Conservation (phyloP, 2,888 invertebrate genomes). For the Callyntrura sp. region DNA sequence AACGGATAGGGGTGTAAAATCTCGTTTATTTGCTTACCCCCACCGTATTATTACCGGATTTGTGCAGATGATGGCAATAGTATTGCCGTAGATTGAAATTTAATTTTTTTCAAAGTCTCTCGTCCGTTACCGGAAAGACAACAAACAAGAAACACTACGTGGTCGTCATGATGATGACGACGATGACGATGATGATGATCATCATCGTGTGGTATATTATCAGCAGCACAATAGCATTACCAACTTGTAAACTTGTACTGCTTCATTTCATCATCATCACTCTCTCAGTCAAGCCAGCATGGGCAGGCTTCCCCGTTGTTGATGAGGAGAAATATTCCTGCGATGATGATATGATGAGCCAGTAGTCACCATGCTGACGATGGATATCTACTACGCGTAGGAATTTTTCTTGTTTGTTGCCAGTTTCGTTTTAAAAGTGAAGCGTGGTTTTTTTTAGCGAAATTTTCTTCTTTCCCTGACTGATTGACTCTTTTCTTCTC, state of each 20-base stretch:
- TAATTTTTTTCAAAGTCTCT: not conserved
- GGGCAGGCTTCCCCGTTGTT: not conserved
- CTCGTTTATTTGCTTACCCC: conserved; percentile 2
- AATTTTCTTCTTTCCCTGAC: conserved; percentile 31
- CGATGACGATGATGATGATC: not conserved
- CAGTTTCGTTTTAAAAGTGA: conserved; percentile 49
- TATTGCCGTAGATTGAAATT: conserved; percentile 1
- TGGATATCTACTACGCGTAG: conserved; percentile 14
- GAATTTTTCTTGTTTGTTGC: conserved; percentile 30
- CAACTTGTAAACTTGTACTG: not conserved
- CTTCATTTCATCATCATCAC: not conserved
- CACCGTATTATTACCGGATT: not conserved
- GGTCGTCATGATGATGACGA: not conserved
- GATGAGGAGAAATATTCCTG: too few relatives aligned
- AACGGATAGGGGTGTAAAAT: conserved; percentile 6
- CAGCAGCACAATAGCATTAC: too few relatives aligned
- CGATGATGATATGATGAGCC: not conserved
- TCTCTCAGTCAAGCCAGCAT: too few relatives aligned
- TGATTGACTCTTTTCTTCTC: conserved; percentile 31
- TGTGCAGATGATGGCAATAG: not conserved
- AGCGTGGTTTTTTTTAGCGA: conserved; percentile 40
- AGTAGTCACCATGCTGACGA: not conserved
- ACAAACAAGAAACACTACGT: not conserved
- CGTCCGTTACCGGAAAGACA: conserved; percentile 17
- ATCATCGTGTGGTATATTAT: too few relatives aligned